Evolutionary conservation across 2,797 vertebrate species (phyloP).

Genomic region (Poecilia velifera): DNA sequence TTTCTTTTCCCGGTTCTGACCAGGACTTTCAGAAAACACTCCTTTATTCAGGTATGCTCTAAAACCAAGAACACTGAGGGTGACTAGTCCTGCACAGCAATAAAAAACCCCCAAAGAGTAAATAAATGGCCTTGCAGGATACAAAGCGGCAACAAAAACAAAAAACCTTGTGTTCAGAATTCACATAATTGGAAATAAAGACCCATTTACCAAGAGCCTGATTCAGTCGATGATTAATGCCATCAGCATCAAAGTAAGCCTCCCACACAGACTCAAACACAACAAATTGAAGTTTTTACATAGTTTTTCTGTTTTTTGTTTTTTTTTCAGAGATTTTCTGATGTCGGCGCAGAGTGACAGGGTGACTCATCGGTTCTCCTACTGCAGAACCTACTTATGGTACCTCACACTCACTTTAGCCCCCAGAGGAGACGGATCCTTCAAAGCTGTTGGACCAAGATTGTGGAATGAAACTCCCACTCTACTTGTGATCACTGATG

Average conservation of each 20-base stretch:
- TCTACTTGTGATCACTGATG: no score
- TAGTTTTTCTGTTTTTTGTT: background rate
- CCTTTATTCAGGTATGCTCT: background rate
- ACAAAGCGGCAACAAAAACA: background rate
- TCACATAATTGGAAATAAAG: background rate
- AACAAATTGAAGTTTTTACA: background rate
- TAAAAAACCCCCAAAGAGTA: background rate
- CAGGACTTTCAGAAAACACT: background rate
- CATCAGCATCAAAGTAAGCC: conserved; percentile 21
- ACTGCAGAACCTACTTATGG: no score
- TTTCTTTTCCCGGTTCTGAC: background rate
- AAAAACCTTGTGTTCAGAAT: conserved; percentile 14
- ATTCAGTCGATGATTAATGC: conserved; percentile 19
- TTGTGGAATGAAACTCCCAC: no score
- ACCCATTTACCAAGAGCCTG: background rate
- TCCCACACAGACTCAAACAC: background rate
- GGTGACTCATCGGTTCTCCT: background rate
- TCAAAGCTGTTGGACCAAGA: no score
- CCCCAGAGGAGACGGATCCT: no score
- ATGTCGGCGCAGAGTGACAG: background rate
- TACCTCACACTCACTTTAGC: no score
- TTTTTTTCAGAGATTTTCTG: background rate
- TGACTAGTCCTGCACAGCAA: background rate
- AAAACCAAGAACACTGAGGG: background rate
- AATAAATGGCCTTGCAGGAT: background rate